phyloP scores from a whole-genome alignment of 2,888 invertebrate genomes.

The Platycheirus albimanus region DNA sequence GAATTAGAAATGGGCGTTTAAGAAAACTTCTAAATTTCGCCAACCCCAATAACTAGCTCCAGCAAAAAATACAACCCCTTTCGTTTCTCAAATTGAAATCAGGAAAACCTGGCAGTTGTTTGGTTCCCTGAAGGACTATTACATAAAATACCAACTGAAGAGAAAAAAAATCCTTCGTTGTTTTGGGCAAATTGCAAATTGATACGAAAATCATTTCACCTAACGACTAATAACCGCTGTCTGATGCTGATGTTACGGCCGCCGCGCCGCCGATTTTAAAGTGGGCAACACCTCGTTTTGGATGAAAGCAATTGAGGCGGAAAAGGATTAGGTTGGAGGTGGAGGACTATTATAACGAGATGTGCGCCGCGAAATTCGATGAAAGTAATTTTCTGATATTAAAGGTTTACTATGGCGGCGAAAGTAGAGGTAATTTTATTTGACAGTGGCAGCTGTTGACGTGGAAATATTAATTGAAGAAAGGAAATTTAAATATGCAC shows the following conservation, averaged over 20 bases:
- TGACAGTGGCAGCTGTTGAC: conserved; percentile 66
- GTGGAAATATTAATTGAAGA: conserved; percentile 41
- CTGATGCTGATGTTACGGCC: conserved; percentile 69
- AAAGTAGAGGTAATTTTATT: conserved; percentile 61
- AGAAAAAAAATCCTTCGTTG: conserved; percentile 14
- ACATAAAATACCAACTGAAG: conserved; percentile 9
- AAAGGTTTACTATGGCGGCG: conserved; percentile 32
- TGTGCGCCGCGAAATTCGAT: conserved; percentile 37
- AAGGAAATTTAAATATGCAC: too few relatives aligned
- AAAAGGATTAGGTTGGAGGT: conserved; percentile 56
- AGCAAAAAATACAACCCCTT: conserved; percentile 33
- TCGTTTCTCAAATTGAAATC: conserved; percentile 51
- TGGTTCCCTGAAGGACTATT: conserved; percentile 30
- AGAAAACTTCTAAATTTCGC: conserved; percentile 66
- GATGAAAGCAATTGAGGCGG: conserved; percentile 55
- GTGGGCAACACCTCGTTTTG: conserved; percentile 72
- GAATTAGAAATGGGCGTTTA: conserved; percentile 71
- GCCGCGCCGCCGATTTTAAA: too few relatives aligned
- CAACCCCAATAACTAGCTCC: conserved; percentile 13
- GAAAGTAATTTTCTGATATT: conserved; percentile 45
- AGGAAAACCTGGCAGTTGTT: conserved; percentile 60
- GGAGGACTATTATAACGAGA: conserved; percentile 61
- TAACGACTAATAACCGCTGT: conserved; percentile 74
- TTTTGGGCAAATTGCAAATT: conserved; percentile 69
- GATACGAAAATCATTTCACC: conserved; percentile 73